phyloP scores from a whole-genome alignment of 2,888 invertebrate species.

The Stenchaetothrips biformis region DNA sequence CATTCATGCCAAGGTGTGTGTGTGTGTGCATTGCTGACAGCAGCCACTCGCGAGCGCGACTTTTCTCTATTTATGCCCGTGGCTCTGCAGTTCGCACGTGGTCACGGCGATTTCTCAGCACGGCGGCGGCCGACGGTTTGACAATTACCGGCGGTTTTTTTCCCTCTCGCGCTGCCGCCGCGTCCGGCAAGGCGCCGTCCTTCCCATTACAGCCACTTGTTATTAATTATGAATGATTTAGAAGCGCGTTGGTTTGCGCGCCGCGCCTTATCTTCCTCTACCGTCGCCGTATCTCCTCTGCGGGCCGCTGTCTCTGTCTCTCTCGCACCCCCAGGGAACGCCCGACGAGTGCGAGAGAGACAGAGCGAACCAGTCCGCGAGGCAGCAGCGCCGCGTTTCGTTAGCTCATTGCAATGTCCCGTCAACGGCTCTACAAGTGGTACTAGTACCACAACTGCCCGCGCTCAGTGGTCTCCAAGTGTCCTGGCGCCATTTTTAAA shows the following conservation, averaged over 20 bases:
- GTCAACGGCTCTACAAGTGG: not conserved
- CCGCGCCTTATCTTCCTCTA: not conserved
- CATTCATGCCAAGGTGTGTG: no score
- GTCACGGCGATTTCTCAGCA: no score
- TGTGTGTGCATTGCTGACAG: no score
- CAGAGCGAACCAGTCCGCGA: not conserved
- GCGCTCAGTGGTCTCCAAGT: not conserved
- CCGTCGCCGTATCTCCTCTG: not conserved
- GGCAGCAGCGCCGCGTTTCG: constrained; percentile 9
- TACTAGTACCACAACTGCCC: not conserved
- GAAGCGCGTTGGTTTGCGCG: constrained; percentile 8
- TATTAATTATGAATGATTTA: constrained; percentile 24
- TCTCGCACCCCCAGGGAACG: not conserved
- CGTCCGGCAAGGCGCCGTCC: not conserved
- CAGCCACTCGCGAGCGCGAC: no score
- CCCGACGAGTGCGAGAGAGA: not conserved
- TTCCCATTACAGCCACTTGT: not conserved
- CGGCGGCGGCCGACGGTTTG: no score
- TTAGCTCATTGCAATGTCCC: constrained; percentile 5
- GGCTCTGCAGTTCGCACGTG: no score
- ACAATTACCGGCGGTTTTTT: no score
- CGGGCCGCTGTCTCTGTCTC: not conserved
- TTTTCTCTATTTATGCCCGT: no score
- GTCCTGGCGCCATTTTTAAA: constrained; percentile 18
- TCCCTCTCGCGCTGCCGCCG: no score